Conservation (phyloP, 2,888 invertebrate species). For the Microplitis deprimator region DNA sequence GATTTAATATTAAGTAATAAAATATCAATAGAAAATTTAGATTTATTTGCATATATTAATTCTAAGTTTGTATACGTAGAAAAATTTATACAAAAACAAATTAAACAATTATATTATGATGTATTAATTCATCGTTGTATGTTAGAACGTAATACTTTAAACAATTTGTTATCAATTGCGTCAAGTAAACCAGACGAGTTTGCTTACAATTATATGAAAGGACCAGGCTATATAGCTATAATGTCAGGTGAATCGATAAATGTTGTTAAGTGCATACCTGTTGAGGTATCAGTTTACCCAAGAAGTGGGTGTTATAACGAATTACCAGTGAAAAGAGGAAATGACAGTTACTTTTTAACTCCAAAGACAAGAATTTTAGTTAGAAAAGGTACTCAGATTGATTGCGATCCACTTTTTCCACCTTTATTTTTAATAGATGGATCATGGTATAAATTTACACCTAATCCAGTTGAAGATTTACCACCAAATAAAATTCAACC, state of each 20-base stretch:
- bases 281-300: constrained; percentile 38
- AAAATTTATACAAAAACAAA: constrained; percentile 44
- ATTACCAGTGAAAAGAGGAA: constrained; percentile 28
- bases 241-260: constrained; percentile 47
- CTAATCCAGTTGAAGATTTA: constrained; percentile 30
- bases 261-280: constrained; percentile 11
- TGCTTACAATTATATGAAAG: constrained; percentile 46
- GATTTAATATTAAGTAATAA: constrained; percentile 16
- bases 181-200: constrained; percentile 49
- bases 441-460: constrained; percentile 47
- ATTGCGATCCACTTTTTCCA: constrained; percentile 25
- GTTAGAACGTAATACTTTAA: constrained; percentile 47
- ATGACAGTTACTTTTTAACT: constrained; percentile 44
- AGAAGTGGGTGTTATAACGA: constrained; percentile 49
- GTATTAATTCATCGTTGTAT: constrained; percentile 48
- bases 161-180: constrained; percentile 48
- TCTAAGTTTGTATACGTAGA: constrained; percentile 52
- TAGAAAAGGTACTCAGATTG: constrained; percentile 44
- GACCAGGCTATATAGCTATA: constrained; percentile 48
- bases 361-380: constrained; percentile 52
- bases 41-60: constrained; percentile 46
- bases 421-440: constrained; percentile 29
- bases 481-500: constrained; percentile 14
- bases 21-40: no score
- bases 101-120: constrained; percentile 44